Conservation (phyloP, 2,113 vertebrate species). For the Merops nubicus region DNA sequence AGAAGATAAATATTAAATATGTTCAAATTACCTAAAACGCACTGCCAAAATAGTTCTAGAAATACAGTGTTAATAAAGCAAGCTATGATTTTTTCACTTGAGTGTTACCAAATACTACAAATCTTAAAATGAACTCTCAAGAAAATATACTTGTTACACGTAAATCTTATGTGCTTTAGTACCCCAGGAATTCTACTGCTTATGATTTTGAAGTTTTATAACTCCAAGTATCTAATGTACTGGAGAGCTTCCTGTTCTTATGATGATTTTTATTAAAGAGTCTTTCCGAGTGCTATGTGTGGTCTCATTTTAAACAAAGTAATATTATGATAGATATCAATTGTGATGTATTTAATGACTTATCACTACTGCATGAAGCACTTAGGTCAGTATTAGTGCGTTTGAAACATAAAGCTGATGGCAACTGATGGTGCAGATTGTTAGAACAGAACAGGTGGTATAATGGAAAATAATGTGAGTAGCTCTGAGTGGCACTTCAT, state of each 20-base stretch:
- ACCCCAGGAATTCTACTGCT: neutral
- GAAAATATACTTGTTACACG: neutral
- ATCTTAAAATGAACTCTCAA: neutral
- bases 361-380: neutral
- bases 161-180: neutral
- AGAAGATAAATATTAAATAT: no score
- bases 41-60: neutral
- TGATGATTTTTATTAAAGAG: neutral
- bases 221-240: neutral
- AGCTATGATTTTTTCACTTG: neutral
- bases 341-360: conserved; percentile 21
- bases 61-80: neutral
- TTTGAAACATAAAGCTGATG: neutral
- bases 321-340: neutral
- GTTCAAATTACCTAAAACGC: neutral
- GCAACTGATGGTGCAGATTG: neutral
- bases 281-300: neutral
- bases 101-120: neutral
- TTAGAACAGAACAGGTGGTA: neutral
- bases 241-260: neutral
- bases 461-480: neutral
- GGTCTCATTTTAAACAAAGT: neutral
- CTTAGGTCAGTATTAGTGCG: neutral
- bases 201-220: neutral
- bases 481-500: conserved; percentile 16